Conservation (phyloP, 1,140 invertebrate species). For the Mercenaria mercenaria region DNA sequence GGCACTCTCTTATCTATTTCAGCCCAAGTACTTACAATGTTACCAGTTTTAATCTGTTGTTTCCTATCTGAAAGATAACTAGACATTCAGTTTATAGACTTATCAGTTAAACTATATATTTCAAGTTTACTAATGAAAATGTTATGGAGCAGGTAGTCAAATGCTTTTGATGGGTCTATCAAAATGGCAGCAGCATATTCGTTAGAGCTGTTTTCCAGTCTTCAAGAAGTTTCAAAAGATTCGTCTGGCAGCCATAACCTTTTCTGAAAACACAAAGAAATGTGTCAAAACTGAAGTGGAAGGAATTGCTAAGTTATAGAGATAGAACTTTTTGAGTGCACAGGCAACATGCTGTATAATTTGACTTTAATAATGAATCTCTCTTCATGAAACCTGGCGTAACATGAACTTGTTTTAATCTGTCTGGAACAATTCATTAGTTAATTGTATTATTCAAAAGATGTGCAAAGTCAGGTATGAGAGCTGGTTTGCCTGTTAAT, state of each 20-base stretch:
- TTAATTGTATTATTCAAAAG: no score
- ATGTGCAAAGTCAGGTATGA: no score
- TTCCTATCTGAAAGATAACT: no score
- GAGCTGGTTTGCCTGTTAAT: no score
- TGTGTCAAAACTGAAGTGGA: background rate
- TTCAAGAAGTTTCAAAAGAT: background rate
- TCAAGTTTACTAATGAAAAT: background rate
- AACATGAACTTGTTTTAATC: no score
- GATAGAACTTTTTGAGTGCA: background rate
- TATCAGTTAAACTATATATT: background rate
- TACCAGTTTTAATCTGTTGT: no score
- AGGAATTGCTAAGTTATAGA: background rate
- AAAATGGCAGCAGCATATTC: conserved; percentile 24
- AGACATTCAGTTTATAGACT: no score
- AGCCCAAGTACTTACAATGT: background rate
- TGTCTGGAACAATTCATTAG: no score
- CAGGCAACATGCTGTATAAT: conserved; percentile 15
- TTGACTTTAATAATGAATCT: background rate
- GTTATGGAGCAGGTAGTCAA: background rate
- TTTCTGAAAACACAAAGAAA: conserved; percentile 7
- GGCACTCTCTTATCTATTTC: conserved; percentile 55
- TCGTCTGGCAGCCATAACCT: background rate
- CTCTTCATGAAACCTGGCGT: background rate
- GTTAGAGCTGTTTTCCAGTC: conserved; percentile 21
- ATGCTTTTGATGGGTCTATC: conserved; percentile 17